These are phyloP conservation scores for Netelia inedita DNA, from an alignment of 2,888 invertebrate species.

Conservation along the genomic window DNA sequence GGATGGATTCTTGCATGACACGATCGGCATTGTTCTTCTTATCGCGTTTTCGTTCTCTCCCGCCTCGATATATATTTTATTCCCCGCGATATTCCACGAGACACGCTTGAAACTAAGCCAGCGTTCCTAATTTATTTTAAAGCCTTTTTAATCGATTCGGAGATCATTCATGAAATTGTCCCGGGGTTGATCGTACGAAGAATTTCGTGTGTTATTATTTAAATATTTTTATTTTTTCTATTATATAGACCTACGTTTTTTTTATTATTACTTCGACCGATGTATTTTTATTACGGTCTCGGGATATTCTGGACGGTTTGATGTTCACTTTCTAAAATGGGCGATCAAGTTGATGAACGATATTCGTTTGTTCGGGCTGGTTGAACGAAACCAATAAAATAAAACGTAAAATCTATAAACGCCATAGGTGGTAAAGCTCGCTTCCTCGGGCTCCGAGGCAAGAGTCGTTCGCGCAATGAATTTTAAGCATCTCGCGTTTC, in stretches of 20 bases:
- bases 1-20: conserved; percentile 57
- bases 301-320: conserved; percentile 34
- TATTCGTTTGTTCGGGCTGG: conserved; percentile 53
- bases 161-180: conserved; percentile 10
- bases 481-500: conserved; percentile 59
- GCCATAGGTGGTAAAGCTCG: conserved; percentile 37
- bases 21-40: conserved; percentile 65
- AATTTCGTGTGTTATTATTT: neutral
- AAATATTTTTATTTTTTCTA: conserved; percentile 10
- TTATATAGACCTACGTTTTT: neutral
- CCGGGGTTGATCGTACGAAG: neutral
- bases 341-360: conserved; percentile 50
- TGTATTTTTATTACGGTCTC: conserved; percentile 32
- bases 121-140: conserved; percentile 45
- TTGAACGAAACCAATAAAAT: conserved; percentile 59
- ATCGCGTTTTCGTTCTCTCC: conserved; percentile 57
- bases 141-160: conserved; percentile 16
- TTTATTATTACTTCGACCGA: neutral
- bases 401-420: conserved; percentile 56
- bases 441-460: conserved; percentile 28
- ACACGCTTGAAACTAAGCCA: conserved; percentile 55
- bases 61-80: conserved; percentile 61
- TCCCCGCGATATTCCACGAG: conserved; percentile 48
- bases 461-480: conserved; percentile 59
- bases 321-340: conserved; percentile 29